Base-by-base conservation (phyloP, 2,113 vertebrate genomes). In the Oreochromis spilurus region DNA sequence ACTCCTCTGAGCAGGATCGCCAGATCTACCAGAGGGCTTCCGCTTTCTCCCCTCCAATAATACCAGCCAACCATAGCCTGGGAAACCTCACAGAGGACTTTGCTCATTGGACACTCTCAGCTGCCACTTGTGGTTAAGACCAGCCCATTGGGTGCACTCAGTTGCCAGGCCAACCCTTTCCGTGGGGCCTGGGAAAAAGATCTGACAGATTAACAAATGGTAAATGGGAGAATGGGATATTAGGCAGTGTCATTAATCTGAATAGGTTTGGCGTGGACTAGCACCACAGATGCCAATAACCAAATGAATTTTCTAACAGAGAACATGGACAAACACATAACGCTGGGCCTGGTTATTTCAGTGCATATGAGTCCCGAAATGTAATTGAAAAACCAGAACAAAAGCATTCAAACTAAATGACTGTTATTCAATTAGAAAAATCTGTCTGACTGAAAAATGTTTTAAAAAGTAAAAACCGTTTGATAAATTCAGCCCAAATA, bases 1-100 rank as follows among this genome's bases (percentile, higher is more conserved):
- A 83, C 82, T 89, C 88, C 91, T 93, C 86, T 89, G 86, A 86
- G 88, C 88, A 93, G 93, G 92, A 93, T 89, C 62, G 84, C 85
- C 94, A 93, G 95, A 94, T 95, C 93, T 94, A 93, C 88, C 90
- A 72, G 53, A 87, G 87, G 88, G 80, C 94, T 93, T 94, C 88
- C 82, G 62, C 92, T 87, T 89, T 87, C 89, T 82, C 84, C 84
- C 34, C 53, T 92, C 94, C 95, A 95, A 91, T 94, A 96, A 96
- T 95, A 95, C 80, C 87, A 85, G 58, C 92, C 93, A 94, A 93
- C 65, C 40, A 55, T 52, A 78, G 90, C 87, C 84, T 88, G 87
- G 91, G 88, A 93, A 93, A 77, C 83, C 72, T 77, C 85, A 45
- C 24, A 9, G 57, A 79, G 65, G 84, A 88, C 79, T 86, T 82